A percentile compares a stretch with the other conserved stretches of the same genome.
These are phyloP conservation scores for Spermophilus dauricus DNA, from an alignment of 2,113 vertebrate species.

Conservation along the genomic window DNA sequence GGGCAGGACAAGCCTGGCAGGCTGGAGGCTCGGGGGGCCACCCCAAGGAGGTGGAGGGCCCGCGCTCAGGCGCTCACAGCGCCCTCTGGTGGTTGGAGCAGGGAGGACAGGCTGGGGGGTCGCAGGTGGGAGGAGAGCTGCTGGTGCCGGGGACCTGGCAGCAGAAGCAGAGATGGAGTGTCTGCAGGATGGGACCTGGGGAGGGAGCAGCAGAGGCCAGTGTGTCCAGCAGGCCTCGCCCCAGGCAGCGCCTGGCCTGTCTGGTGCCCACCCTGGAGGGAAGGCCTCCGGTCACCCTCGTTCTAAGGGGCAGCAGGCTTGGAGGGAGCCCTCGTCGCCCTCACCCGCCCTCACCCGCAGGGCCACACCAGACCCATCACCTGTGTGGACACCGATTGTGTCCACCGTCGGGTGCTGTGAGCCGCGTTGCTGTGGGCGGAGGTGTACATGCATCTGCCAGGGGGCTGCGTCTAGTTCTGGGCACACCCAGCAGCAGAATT, in stretches of 20 bases:
- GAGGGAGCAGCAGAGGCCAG: rapidly evolving
- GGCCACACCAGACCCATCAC: too few species aligned
- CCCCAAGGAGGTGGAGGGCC: background rate
- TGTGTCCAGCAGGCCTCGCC: slow-evolving; percentile 16
- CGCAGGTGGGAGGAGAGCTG: too few species aligned
- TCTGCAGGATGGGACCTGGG: rapidly evolving
- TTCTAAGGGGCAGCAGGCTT: background rate
- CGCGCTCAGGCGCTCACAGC: background rate
- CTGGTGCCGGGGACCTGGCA: rapidly evolving
- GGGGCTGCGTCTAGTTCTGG: too few species aligned
- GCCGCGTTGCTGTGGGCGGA: too few species aligned
- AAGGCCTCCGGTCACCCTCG: background rate
- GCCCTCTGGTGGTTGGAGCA: rapidly evolving
- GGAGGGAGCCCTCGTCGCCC: too few species aligned
- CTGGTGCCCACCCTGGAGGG: background rate
- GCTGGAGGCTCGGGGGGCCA: too few species aligned
- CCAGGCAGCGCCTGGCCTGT: background rate
- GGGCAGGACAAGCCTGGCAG: rapidly evolving
- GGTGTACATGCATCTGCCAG: too few species aligned
- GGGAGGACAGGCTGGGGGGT: too few species aligned
- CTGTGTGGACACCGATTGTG: too few species aligned
- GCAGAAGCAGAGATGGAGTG: background rate
- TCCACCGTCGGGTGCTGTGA: too few species aligned
- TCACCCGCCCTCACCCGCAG: too few species aligned
- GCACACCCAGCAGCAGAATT: too few species aligned